Evolutionary conservation across 2,113 vertebrate genomes (phyloP).

Genomic region (Dolichotis patagonum): DNA sequence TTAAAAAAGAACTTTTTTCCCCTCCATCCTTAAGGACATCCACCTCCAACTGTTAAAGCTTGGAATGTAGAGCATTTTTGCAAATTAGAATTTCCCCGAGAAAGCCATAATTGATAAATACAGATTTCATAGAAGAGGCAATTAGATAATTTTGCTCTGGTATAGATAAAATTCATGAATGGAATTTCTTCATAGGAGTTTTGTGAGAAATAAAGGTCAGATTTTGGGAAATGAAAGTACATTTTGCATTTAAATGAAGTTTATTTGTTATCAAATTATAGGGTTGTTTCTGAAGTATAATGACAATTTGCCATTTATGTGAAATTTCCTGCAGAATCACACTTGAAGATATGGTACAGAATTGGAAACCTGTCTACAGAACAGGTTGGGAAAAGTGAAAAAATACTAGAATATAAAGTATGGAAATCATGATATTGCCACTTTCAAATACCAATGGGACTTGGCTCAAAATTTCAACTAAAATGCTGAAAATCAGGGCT

Average conservation of each 20-base stretch:
- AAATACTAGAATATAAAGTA: constrained; percentile 77
- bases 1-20: constrained; percentile 91
- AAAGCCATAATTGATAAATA: constrained; percentile 91
- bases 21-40: constrained; percentile 91
- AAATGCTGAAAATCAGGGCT: constrained; percentile 72
- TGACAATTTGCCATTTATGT: constrained; percentile 79
- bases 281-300: constrained; percentile 82
- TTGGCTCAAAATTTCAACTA: constrained; percentile 79
- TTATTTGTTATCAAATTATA: constrained; percentile 85
- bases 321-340: constrained; percentile 79
- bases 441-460: constrained; percentile 79
- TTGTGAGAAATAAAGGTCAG: constrained; percentile 85
- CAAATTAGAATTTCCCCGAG: constrained; percentile 89
- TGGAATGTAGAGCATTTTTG: constrained; percentile 88
- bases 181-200: constrained; percentile 87
- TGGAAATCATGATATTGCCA: constrained; percentile 77
- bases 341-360: constrained; percentile 74
- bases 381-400: constrained; percentile 81
- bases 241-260: constrained; percentile 84
- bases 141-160: constrained; percentile 88
- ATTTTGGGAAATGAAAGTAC: constrained; percentile 85
- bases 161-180: constrained; percentile 88
- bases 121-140: constrained; percentile 88
- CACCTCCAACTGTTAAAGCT: constrained; percentile 91
- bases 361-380: constrained; percentile 61